Conservation (phyloP, 2,113 vertebrate species). For the Hypomesus transpacificus region DNA sequence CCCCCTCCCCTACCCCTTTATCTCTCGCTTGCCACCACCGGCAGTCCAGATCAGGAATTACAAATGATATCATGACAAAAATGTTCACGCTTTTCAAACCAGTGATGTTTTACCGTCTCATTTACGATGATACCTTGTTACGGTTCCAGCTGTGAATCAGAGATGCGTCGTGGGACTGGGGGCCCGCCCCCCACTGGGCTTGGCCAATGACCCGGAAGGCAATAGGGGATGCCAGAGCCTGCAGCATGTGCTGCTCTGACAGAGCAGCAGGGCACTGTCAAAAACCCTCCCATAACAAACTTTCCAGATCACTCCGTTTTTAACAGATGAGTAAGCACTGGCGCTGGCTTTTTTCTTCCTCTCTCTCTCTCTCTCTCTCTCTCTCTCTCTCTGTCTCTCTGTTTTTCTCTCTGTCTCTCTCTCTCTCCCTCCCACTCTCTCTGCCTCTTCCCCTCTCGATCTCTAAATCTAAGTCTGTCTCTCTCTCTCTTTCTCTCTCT, state of each 20-base stretch:
- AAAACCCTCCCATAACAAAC: constrained; percentile 77
- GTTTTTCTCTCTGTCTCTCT: constrained; percentile 36
- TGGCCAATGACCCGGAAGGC: constrained; percentile 85
- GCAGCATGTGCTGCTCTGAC: constrained; percentile 79
- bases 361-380: constrained; percentile 6
- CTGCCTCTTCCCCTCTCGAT: constrained; percentile 5
- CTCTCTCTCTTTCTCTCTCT: constrained; percentile 3
- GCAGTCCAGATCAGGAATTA: constrained; percentile 66
- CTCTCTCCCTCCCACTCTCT: neutral
- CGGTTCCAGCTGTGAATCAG: constrained; percentile 83
- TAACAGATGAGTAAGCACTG: constrained; percentile 85
- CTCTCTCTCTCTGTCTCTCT: constrained; percentile 43
- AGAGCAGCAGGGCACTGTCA: constrained; percentile 83
- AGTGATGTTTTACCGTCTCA: constrained; percentile 84
- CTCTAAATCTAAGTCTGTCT: constrained; percentile 63
- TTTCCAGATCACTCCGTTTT: constrained; percentile 73
- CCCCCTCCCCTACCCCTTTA: constrained; percentile 4
- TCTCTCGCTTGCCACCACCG: constrained; percentile 32
- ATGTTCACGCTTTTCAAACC: constrained; percentile 76
- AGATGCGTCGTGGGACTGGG: constrained; percentile 74
- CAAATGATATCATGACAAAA: constrained; percentile 78
- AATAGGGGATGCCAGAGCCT: constrained; percentile 76
- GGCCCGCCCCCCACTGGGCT: constrained; percentile 66
- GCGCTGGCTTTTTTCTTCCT: constrained; percentile 63
- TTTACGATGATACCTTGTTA: constrained; percentile 79